A percentile compares a stretch with the other conserved stretches of the same genome.
Evolutionary conservation across 2,888 invertebrate genomes (phyloP).

Genomic region (Drosophila subsilvestris): DNA sequence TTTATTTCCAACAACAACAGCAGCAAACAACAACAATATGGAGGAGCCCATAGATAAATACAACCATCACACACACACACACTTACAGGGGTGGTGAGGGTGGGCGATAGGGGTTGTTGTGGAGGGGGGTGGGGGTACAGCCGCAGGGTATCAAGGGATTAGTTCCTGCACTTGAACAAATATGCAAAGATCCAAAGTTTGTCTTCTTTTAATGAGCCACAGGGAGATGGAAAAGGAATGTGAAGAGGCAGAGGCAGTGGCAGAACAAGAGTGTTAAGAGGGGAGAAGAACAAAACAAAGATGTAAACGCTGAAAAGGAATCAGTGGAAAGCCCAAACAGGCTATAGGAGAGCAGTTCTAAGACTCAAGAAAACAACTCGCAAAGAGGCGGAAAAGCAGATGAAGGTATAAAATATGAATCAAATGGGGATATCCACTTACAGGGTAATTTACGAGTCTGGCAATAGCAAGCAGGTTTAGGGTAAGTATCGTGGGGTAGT

Average conservation of each 20-base stretch:
- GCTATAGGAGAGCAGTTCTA: neutral
- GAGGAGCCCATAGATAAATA: constrained; percentile 41
- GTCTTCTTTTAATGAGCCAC: constrained; percentile 44
- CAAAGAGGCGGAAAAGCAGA: neutral
- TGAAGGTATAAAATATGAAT: neutral
- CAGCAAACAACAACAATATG: constrained; percentile 47
- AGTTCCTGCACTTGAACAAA: constrained; percentile 46
- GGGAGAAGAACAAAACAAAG: neutral
- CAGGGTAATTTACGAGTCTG: too few relatives aligned
- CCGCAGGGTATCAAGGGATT: constrained; percentile 46
- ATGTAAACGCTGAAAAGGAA: neutral
- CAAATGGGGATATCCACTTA: too few relatives aligned
- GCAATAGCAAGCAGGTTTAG: too few relatives aligned
- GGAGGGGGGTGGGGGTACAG: constrained; percentile 19
- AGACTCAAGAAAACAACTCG: neutral
- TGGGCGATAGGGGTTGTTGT: constrained; percentile 4
- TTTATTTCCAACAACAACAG: constrained; percentile 53
- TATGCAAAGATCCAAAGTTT: constrained; percentile 47
- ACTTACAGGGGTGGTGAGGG: constrained; percentile 1
- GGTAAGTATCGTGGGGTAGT: too few relatives aligned
- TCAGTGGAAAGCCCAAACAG: neutral
- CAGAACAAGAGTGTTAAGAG: neutral
- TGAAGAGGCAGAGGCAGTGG: constrained; percentile 7
- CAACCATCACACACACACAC: constrained; percentile 21
- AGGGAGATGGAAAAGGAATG: constrained; percentile 8